Evolutionary conservation across 2,797 vertebrate genomes (phyloP), one percentile per base, ranked within the genome.

Genomic region (Platyrinchus mystaceus): DNA sequence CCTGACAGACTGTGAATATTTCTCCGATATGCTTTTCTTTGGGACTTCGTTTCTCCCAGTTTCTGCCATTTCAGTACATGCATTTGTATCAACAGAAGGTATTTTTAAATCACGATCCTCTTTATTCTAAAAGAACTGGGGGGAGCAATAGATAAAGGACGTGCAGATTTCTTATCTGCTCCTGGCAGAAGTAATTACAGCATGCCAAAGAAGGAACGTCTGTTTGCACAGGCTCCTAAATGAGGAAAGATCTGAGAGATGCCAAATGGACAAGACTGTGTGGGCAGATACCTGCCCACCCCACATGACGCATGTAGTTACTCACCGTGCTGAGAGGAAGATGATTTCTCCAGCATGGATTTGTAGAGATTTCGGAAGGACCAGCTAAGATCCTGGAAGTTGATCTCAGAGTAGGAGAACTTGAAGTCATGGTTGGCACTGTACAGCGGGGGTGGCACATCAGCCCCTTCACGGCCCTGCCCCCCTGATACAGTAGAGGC

Each of bases 351-450:
- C 85, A 98, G 98, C 98, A 99, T 98, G 26, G 99, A 99, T 97
- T 98, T 99, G 97, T 98, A 98, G 79, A 99, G 98, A 74, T 99
- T 99, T 94, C 99, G 99, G 98, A 99, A 99, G 84, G 99, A 99
- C 71, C 98, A 98, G 79, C 99, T 99, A 83, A 99, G 97, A 95
- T 99, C 99, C 63, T 99, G 99, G 75, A 99, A 98, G 96, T 98
- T 99, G 96, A 99, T 98, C 97, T 99, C 99, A 2, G 99, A 98
- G 59, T 99, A 99, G 97, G 99, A 99, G 97, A 99, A 99, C 39
- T 98, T 98, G 97, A 98, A 98, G 96, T 98, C 98, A n/a, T 98
- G 97, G 96, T 97, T 98, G 97, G 98, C 97, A 90, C 95, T 98
- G 86, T 98, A 98, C n/a, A 98, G 96, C 0, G 98, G 96, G 28